A percentile compares a stretch with the other conserved stretches of the same genome.
phyloP scores from a whole-genome alignment of 2,113 vertebrate genomes.

The Menidia beryllina region DNA sequence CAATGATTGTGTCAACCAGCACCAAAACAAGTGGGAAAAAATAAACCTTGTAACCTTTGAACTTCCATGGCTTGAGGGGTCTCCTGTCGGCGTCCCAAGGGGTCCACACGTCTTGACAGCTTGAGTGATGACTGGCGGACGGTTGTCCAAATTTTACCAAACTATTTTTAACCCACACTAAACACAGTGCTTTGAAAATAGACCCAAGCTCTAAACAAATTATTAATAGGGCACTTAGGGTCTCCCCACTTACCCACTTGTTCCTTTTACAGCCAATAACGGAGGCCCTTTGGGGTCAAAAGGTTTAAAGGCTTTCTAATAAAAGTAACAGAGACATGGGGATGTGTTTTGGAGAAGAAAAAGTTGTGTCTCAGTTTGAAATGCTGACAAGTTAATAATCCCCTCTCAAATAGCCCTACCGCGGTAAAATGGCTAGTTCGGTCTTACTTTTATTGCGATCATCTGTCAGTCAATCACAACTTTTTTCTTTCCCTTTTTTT shows the following conservation, averaged over 20 bases:
- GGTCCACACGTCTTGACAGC: constrained; percentile 73
- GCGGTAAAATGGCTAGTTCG: constrained; percentile 78
- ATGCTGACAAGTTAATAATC: constrained; percentile 96
- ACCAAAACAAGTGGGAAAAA: constrained; percentile 61
- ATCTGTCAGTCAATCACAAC: constrained; percentile 78
- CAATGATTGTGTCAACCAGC: constrained; percentile 44
- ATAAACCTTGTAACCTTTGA: constrained; percentile 76
- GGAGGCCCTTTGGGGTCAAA: constrained; percentile 86
- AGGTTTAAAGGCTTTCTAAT: constrained; percentile 93
- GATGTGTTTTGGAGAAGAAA: constrained; percentile 77
- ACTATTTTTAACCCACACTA: constrained; percentile 95
- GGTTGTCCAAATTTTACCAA: constrained; percentile 68
- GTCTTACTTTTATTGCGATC: constrained; percentile 80
- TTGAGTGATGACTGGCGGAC: constrained; percentile 71
- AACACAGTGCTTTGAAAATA: constrained; percentile 87
- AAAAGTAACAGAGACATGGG: constrained; percentile 85
- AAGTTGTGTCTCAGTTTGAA: constrained; percentile 86
- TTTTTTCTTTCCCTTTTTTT: constrained; percentile 31
- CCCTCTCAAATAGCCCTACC: constrained; percentile 78
- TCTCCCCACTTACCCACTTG: constrained; percentile 86
- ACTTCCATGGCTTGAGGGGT: constrained; percentile 70
- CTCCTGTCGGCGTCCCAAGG: constrained; percentile 61
- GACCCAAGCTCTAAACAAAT: constrained; percentile 87
- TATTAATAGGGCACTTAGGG: constrained; percentile 89
- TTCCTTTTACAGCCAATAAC: constrained; percentile 91